Evolutionary conservation across 1,140 invertebrate species (phyloP).

Genomic region (Drosophila littoralis): DNA sequence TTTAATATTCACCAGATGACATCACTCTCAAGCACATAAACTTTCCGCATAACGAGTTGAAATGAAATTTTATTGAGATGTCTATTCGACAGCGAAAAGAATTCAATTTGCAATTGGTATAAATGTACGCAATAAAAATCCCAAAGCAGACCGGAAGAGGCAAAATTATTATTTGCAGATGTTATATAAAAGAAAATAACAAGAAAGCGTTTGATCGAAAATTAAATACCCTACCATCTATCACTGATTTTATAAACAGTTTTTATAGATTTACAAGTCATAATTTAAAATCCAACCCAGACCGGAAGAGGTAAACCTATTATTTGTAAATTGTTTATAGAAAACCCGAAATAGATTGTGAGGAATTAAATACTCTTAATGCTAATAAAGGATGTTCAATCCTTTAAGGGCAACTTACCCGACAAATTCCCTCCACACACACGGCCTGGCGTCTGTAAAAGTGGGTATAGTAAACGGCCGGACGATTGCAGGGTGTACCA

Average conservation of each 20-base stretch:
- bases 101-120: constrained; percentile 41
- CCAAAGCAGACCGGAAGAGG: constrained; percentile 28
- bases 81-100: constrained; percentile 20
- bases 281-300: too few relatives aligned
- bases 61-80: constrained; percentile 43
- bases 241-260: background rate
- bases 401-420: constrained; percentile 86
- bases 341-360: too few relatives aligned
- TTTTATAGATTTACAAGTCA: background rate
- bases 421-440: constrained; percentile 93
- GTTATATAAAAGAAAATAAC: constrained; percentile 14
- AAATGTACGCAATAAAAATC: constrained; percentile 45
- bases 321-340: too few relatives aligned
- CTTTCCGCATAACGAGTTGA: constrained; percentile 13
- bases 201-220: background rate
- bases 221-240: background rate
- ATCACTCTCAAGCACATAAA: constrained; percentile 21
- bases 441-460: constrained; percentile 86
- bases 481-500: constrained; percentile 90
- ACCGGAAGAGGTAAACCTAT: too few relatives aligned
- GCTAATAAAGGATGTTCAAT: too few relatives aligned
- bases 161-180: constrained; percentile 39
- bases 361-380: too few relatives aligned
- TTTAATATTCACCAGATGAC: constrained; percentile 14
- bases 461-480: constrained; percentile 85